Evolutionary conservation across 2,888 invertebrate species (phyloP).

Genomic region (Graphium colonna): DNA sequence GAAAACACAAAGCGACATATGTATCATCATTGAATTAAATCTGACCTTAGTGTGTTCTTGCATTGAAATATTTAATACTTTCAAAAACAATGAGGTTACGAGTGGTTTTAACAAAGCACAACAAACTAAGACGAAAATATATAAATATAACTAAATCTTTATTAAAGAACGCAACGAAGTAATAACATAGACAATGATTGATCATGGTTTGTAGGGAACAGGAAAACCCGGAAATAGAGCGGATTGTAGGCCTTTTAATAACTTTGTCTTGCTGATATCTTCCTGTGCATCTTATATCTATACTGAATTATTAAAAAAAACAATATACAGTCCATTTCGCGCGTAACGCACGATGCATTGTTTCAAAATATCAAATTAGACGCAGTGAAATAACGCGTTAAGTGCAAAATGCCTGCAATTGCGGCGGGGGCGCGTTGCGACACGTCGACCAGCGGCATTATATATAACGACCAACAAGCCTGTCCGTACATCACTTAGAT

Average conservation of each 20-base stretch:
- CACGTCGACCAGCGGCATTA: constrained; percentile 4
- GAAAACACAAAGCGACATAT: too few relatives aligned
- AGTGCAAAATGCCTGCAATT: constrained; percentile 1
- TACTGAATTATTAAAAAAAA: not conserved
- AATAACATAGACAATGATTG: too few relatives aligned
- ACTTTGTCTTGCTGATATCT: not conserved
- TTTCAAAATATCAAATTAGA: not conserved
- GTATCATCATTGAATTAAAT: too few relatives aligned
- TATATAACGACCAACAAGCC: not conserved
- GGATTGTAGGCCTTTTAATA: not conserved
- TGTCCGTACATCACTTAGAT: not conserved
- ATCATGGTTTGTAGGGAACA: too few relatives aligned
- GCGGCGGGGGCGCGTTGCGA: constrained; percentile 17
- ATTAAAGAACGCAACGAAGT: too few relatives aligned
- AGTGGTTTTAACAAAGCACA: too few relatives aligned
- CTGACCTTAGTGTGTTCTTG: too few relatives aligned
- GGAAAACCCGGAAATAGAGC: not conserved
- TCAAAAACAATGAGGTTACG: too few relatives aligned
- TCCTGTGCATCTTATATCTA: not conserved
- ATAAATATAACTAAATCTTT: too few relatives aligned
- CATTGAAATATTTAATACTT: too few relatives aligned
- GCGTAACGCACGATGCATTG: constrained; percentile 5
- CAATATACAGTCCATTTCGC: not conserved
- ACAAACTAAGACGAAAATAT: too few relatives aligned
- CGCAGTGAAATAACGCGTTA: not conserved